Base-by-base conservation (phyloP, 2,797 vertebrate species). In the Merluccius polli region DNA sequence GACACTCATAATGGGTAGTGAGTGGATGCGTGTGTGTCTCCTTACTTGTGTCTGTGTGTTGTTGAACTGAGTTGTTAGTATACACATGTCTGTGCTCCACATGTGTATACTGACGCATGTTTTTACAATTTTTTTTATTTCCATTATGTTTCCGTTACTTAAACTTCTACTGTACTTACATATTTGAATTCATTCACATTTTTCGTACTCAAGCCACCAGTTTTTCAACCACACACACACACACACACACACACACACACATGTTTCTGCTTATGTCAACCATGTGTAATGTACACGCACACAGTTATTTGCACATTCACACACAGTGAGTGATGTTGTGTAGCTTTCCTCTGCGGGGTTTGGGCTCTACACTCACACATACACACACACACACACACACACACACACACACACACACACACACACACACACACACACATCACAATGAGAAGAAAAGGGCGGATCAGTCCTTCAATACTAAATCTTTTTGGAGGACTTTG, bases 211-310 rank as follows among this genome's bases (percentile, higher is more conserved):
- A 27, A 63, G 59, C 59, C 59, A 24, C 24, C 11, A 65, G 59
- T 10, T 65, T 65, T 27, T n/a, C 59, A 18, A 65, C 59, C 52
- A 74, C 32, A 18, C 71, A 18, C 41, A n/a, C 29, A 52, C 72
- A 52, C 70, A 72, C 72, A 73, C 71, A 72, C 71, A 71, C 36
- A 72, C 71, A 73, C 48, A 73, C 73, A 65, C 32, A 27, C 63
- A 77, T 31, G 59, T 81, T 86, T 75, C 77, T 86, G 79, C 83
- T 91, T 84, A 90, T 92, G 81, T 83, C 77, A 91, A 91, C 88
- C 87, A 88, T 85, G 90, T 91, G 86, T 88, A 77, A 78, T 67
- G 52, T 33, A 38, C 70, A 72, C 33, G 24, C n/a, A 77, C 78
- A 79, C 15, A 15, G 74, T 81, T 2, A 9, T 65, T 68, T 32